These are phyloP conservation scores for Kryptolebias marmoratus DNA, from an alignment of 2,113 vertebrate genomes.

Conservation along the genomic window DNA sequence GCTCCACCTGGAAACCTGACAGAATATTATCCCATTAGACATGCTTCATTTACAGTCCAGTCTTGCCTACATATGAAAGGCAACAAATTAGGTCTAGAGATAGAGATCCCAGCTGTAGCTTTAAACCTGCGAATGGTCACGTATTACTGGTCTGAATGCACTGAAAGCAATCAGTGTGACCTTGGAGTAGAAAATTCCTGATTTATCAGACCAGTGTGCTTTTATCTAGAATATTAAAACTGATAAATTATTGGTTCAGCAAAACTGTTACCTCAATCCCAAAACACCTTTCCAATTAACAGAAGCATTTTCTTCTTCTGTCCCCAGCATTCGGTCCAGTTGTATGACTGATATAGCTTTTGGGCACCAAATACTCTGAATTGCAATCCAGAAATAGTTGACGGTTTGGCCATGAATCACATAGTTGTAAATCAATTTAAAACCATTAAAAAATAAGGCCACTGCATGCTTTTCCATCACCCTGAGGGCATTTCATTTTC, in stretches of 20 bases:
- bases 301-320: neutral
- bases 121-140: constrained; percentile 25
- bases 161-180: neutral
- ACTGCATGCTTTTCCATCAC: constrained; percentile 30
- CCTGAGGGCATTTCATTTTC: constrained; percentile 31
- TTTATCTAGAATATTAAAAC: neutral
- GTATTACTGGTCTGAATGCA: constrained; percentile 16
- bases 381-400: constrained; percentile 12
- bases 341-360: constrained; percentile 1
- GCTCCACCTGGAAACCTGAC: constrained; percentile 50
- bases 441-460: constrained; percentile 46
- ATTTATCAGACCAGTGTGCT: constrained; percentile 2
- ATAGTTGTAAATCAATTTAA: constrained; percentile 46
- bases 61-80: constrained; percentile 44
- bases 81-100: constrained; percentile 26
- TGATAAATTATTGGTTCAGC: neutral
- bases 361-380: neutral
- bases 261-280: neutral
- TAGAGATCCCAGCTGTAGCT: constrained; percentile 35
- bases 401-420: constrained; percentile 36
- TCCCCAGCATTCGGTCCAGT: neutral
- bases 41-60: constrained; percentile 56
- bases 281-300: neutral
- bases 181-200: constrained; percentile 1
- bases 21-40: constrained; percentile 51